phyloP scores from a whole-genome alignment of 1,140 invertebrate species.

The Ephestia elutella region DNA sequence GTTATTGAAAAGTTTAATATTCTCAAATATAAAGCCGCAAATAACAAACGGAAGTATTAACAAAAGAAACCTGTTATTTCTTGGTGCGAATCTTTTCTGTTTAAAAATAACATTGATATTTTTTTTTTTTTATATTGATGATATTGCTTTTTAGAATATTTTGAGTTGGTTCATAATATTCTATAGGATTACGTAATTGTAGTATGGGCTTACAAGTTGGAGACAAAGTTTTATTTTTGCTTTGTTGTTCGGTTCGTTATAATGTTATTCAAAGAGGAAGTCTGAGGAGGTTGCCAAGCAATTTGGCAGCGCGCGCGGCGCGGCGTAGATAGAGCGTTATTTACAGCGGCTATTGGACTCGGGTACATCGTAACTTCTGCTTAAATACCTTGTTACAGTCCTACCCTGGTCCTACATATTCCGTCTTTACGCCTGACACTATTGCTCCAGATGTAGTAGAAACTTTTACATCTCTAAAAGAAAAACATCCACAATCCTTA shows the following conservation, averaged over 20 bases:
- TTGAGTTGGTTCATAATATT: neutral
- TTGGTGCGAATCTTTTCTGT: neutral
- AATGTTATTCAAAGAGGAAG: slow-evolving; percentile 59
- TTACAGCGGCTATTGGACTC: slow-evolving; percentile 49
- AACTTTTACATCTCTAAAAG: too few relatives aligned
- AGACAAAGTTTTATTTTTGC: slow-evolving; percentile 34
- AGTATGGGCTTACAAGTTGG: slow-evolving; percentile 3
- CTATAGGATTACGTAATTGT: neutral
- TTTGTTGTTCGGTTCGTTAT: slow-evolving; percentile 42
- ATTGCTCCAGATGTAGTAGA: too few relatives aligned
- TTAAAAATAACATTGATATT: neutral
- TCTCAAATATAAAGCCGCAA: neutral
- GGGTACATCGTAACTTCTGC: slow-evolving; percentile 48
- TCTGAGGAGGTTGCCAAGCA: slow-evolving; percentile 61
- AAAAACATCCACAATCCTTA: too few relatives aligned
- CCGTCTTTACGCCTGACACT: slow-evolving; percentile 20
- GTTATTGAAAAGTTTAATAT: slow-evolving; percentile 12
- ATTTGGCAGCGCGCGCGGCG: slow-evolving; percentile 52
- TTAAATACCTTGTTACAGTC: slow-evolving; percentile 53
- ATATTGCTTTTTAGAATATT: too few relatives aligned
- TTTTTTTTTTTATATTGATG: too few relatives aligned
- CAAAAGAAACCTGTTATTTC: neutral
- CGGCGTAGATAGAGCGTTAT: slow-evolving; percentile 53
- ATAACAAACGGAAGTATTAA: slow-evolving; percentile 2
- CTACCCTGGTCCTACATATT: slow-evolving; percentile 16